Conservation (phyloP, 2,888 invertebrate genomes). For the Xylocampa areola region DNA sequence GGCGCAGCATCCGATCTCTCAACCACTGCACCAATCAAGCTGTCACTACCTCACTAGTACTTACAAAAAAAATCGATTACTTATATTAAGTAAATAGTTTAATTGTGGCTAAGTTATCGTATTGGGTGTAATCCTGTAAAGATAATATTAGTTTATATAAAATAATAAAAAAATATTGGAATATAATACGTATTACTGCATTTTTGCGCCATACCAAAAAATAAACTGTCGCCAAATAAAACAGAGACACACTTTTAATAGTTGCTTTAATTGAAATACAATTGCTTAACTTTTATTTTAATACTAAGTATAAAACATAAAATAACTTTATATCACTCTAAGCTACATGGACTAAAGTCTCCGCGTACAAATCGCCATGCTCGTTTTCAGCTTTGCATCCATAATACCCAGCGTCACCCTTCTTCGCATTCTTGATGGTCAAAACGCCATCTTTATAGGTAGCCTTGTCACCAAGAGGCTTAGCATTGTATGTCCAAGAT, state of each 20-base stretch:
- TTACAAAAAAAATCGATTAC: too few species aligned
- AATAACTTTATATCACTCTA: constrained; percentile 24
- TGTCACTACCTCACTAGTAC: too few species aligned
- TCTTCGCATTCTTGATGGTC: constrained; percentile 69
- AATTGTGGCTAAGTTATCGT: too few species aligned
- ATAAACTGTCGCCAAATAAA: constrained; percentile 1
- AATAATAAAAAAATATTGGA: too few species aligned
- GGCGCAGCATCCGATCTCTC: too few species aligned
- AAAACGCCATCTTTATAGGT: constrained; percentile 63
- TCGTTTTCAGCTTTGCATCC: constrained; percentile 75
- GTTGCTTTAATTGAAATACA: constrained; percentile 15
- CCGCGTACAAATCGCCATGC: constrained; percentile 71
- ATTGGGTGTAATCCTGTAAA: too few species aligned
- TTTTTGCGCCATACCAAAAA: too few species aligned
- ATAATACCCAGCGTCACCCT: constrained; percentile 75
- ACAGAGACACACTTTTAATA: neutral
- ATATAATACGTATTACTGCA: neutral
- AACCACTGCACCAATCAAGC: too few species aligned
- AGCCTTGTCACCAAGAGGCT: constrained; percentile 58
- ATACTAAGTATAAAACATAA: constrained; percentile 17
- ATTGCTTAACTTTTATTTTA: constrained; percentile 16
- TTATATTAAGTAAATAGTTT: too few species aligned
- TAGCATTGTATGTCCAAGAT: constrained; percentile 73
- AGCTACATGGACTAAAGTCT: constrained; percentile 59
- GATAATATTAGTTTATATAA: too few species aligned